Conservation (phyloP, 2,888 invertebrate genomes). For the Orthonychiurus folsomi region DNA sequence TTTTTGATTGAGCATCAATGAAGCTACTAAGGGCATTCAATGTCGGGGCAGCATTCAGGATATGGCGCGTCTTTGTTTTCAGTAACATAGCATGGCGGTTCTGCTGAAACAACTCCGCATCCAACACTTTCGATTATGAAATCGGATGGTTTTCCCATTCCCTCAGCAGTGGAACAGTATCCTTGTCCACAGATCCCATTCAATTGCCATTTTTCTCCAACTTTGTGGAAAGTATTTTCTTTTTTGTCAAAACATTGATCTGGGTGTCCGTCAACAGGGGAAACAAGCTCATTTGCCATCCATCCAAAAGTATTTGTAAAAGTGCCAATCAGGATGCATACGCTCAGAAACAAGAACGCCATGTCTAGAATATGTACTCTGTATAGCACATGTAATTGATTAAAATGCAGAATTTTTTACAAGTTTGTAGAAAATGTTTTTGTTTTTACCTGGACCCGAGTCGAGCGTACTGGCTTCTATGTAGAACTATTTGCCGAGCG, state of each 20-base stretch:
- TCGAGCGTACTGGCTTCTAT: too few species aligned
- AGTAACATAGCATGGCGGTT: constrained; percentile 34
- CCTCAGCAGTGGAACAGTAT: neutral
- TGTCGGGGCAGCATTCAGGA: constrained; percentile 37
- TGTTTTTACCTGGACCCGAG: too few species aligned
- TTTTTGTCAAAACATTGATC: neutral
- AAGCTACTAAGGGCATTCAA: constrained; percentile 32
- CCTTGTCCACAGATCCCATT: neutral
- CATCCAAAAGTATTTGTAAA: neutral
- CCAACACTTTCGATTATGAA: constrained; percentile 5
- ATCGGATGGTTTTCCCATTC: neutral
- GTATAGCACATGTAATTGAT: too few species aligned
- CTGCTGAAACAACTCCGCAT: constrained; percentile 32
- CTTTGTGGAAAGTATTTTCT: neutral
- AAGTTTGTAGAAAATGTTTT: too few species aligned
- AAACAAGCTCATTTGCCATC: neutral
- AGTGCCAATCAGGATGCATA: neutral
- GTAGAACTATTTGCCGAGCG: too few species aligned
- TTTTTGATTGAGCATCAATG: neutral
- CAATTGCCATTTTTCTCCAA: constrained; percentile 1
- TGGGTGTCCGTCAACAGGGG: neutral
- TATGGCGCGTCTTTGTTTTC: constrained; percentile 28
- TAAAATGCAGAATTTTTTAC: too few species aligned
- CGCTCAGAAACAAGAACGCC: too few species aligned
- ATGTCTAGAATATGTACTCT: too few species aligned